phyloP scores from a whole-genome alignment of 2,888 invertebrate species.

The Agriopis leucophaearia region DNA sequence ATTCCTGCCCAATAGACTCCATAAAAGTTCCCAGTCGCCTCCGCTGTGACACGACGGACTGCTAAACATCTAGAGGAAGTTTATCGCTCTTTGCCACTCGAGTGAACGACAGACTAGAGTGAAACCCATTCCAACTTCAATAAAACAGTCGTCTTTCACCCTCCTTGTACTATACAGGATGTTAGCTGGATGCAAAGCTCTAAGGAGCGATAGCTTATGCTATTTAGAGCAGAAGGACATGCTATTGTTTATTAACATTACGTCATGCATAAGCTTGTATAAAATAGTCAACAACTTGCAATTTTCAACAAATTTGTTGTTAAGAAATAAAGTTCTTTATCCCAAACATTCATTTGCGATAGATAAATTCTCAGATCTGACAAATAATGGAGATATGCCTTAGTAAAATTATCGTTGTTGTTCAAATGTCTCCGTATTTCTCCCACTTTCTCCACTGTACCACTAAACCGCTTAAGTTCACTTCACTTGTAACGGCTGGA shows the following conservation, averaged over 20 bases:
- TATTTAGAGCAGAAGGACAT: background rate
- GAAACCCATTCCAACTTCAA: slow-evolving; percentile 14
- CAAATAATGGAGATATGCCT: no score
- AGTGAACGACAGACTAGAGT: slow-evolving; percentile 7
- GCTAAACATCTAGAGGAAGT: slow-evolving; percentile 12
- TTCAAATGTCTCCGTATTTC: no score
- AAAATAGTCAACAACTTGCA: background rate
- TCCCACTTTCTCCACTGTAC: no score
- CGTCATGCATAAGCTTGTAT: no score
- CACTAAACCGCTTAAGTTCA: no score
- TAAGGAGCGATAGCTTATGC: background rate
- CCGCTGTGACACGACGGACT: background rate
- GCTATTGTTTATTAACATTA: background rate
- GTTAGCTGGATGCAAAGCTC: background rate
- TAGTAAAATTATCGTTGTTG: no score
- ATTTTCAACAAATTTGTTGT: no score
- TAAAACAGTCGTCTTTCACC: slow-evolving; percentile 14
- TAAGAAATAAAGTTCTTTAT: no score
- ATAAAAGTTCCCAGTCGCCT: slow-evolving; percentile 5
- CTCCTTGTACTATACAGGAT: background rate
- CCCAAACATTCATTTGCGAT: no score
- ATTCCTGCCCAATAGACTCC: background rate
- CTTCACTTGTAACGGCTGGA: no score
- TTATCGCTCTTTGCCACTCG: slow-evolving; percentile 11
- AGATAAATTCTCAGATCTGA: no score